Conservation (phyloP, 2,888 invertebrate species). For the Camptogramma bilineatum region DNA sequence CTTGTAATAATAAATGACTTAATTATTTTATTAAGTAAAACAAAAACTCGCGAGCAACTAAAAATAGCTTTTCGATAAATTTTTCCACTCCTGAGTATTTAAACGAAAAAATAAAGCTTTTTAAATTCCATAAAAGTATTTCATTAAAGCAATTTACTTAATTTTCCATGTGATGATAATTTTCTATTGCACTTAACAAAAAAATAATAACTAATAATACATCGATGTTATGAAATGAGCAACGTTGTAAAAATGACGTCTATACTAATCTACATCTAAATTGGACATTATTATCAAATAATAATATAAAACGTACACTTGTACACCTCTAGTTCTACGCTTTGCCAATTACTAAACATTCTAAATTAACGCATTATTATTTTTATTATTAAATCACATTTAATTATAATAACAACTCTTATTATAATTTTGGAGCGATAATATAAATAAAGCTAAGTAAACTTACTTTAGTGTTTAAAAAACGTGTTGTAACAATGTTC, state of each 20-base stretch:
- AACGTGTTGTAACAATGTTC: constrained; percentile 5
- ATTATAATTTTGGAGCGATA: constrained; percentile 34
- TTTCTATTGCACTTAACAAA: constrained; percentile 52
- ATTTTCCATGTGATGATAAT: constrained; percentile 46
- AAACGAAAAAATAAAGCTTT: constrained; percentile 29
- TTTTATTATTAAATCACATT: constrained; percentile 61
- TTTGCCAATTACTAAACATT: constrained; percentile 41
- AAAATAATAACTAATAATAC: constrained; percentile 54
- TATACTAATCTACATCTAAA: constrained; percentile 33
- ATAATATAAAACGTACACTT: constrained; percentile 43
- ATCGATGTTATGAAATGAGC: constrained; percentile 80
- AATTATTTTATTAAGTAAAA: constrained; percentile 7
- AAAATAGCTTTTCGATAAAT: constrained; percentile 6
- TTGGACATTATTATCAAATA: constrained; percentile 45
- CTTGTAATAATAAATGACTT: constrained; percentile 15
- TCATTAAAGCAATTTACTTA: constrained; percentile 4
- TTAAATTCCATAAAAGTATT: constrained; percentile 4
- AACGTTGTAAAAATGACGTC: constrained; percentile 44
- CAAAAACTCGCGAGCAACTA: background rate
- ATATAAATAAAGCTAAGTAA: constrained; percentile 39
- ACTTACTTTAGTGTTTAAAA: constrained; percentile 33
- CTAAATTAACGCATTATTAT: constrained; percentile 44
- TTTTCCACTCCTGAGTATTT: constrained; percentile 13
- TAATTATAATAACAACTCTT: constrained; percentile 51
- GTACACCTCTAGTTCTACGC: constrained; percentile 54